Conservation (phyloP, 2,113 vertebrate species). For the Brevimyrus niger region DNA sequence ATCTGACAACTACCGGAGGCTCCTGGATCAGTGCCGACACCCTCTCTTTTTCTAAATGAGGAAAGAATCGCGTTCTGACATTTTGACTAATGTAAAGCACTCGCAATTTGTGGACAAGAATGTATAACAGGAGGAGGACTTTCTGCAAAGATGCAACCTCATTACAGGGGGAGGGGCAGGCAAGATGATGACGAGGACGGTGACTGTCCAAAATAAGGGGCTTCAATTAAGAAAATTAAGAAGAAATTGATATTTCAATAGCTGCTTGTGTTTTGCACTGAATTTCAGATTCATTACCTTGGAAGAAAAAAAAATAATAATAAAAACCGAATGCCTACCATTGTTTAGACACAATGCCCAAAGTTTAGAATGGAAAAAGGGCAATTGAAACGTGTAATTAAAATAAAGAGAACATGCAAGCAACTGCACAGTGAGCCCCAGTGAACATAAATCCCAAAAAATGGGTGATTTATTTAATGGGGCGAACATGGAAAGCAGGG, state of each 20-base stretch:
- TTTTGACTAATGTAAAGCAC: neutral
- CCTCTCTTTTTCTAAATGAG: neutral
- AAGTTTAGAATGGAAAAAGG: neutral
- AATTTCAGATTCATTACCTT: neutral
- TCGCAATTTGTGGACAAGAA: neutral
- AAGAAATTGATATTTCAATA: neutral
- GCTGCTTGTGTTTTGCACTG: neutral
- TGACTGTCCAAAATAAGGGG: neutral
- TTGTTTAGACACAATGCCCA: neutral
- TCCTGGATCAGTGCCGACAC: neutral
- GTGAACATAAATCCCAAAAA: neutral
- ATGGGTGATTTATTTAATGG: neutral
- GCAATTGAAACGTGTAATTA: constrained; percentile 7
- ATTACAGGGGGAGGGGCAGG: neutral
- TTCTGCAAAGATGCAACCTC: neutral
- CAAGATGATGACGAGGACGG: neutral
- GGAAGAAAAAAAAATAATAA: neutral
- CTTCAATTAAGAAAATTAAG: neutral
- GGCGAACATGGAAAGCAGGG: neutral
- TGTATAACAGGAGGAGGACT: neutral
- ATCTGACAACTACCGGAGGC: neutral
- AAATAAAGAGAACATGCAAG: neutral
- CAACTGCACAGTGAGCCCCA: neutral
- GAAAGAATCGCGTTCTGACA: neutral
- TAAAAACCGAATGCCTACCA: neutral